phyloP scores from a whole-genome alignment of 1,140 invertebrate species.

The Saccostrea echinata region DNA sequence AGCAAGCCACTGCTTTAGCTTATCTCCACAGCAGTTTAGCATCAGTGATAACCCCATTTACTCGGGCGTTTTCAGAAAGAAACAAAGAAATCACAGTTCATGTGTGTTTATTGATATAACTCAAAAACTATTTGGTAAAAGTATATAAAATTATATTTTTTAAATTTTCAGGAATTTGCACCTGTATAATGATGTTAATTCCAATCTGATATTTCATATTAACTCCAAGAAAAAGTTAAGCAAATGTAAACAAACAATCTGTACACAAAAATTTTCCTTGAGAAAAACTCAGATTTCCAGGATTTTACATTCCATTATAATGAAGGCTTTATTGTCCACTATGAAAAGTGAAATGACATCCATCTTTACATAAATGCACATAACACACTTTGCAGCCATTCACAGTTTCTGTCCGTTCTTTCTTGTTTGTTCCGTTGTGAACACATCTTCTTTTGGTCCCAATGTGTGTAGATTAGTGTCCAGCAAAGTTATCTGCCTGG shows the following conservation, averaged over 20 bases:
- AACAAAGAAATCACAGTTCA: neutral
- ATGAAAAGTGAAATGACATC: slow-evolving; percentile 41
- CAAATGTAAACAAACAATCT: neutral
- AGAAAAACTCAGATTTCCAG: neutral
- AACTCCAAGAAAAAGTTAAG: neutral
- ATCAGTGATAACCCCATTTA: slow-evolving; percentile 9
- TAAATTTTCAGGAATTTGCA: neutral
- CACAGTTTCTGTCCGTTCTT: slow-evolving; percentile 47
- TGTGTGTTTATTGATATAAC: neutral
- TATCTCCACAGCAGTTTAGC: slow-evolving; percentile 17
- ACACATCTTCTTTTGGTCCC: slow-evolving; percentile 39
- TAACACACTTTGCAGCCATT: slow-evolving; percentile 38
- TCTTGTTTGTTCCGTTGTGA: slow-evolving; percentile 7
- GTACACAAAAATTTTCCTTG: neutral
- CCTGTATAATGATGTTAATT: slow-evolving; percentile 17
- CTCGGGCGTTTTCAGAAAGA: slow-evolving; percentile 23
- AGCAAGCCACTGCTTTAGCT: neutral
- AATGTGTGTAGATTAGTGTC: slow-evolving; percentile 36
- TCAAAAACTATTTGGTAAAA: neutral
- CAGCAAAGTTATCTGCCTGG: slow-evolving; percentile 23
- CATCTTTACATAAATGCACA: slow-evolving; percentile 52
- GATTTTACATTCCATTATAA: neutral
- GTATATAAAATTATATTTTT: slow-evolving; percentile 25
- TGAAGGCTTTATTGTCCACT: slow-evolving; percentile 17
- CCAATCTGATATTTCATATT: neutral